Conservation (phyloP, 2,888 invertebrate genomes). For the Pseudanteris insignis region DNA sequence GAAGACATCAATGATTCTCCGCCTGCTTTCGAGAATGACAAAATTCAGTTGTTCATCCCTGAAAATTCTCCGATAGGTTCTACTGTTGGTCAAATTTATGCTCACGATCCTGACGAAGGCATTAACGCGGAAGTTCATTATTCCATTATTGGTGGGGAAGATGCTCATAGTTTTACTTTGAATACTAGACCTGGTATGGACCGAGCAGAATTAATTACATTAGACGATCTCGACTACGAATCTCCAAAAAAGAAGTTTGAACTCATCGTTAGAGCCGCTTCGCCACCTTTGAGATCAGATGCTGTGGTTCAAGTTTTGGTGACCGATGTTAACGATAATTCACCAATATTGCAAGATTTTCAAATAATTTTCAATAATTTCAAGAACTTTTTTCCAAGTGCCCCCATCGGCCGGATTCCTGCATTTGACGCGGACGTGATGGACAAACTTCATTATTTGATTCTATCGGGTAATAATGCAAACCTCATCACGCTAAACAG, state of each 20-base stretch:
- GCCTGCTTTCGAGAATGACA: constrained; percentile 87
- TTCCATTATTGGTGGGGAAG: constrained; percentile 92
- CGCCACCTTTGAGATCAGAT: constrained; percentile 88
- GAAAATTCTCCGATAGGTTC: constrained; percentile 98
- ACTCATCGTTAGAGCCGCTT: constrained; percentile 87
- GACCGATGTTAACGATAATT: constrained; percentile 95
- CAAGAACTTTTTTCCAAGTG: constrained; percentile 91
- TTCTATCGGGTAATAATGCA: constrained; percentile 92
- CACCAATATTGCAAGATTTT: constrained; percentile 90
- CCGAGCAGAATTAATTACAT: constrained; percentile 86
- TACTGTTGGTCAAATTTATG: constrained; percentile 88
- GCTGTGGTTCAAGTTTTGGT: constrained; percentile 88
- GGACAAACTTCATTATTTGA: constrained; percentile 84
- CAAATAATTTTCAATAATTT: constrained; percentile 95
- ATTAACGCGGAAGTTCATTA: constrained; percentile 92
- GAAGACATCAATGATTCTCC: constrained; percentile 93
- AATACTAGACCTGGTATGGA: constrained; percentile 84
- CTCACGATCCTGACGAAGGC: constrained; percentile 93
- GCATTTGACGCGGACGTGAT: constrained; percentile 95
- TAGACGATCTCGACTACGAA: constrained; percentile 95
- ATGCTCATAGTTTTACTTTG: constrained; percentile 85
- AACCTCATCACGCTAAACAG: constrained; percentile 85
- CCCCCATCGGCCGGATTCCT: constrained; percentile 89
- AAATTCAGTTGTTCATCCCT: constrained; percentile 86
- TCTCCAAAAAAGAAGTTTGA: constrained; percentile 91